Base-by-base conservation (phyloP, 2,888 invertebrate genomes). In the Agrotis exclamationis region DNA sequence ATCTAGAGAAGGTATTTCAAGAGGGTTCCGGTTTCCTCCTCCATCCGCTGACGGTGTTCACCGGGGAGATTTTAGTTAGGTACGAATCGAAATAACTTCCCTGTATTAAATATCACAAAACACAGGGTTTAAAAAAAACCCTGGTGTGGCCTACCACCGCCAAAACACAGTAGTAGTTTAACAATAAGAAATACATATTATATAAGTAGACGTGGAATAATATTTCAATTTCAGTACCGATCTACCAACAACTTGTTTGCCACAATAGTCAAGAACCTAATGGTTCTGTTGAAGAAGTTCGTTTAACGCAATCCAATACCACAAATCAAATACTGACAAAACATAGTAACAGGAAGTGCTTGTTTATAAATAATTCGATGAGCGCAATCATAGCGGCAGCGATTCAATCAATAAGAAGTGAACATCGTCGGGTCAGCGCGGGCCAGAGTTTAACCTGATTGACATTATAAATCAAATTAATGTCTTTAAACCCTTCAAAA, bases 401-500 rank as follows among this genome's bases (percentile, higher is more conserved):
- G 59, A 80, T 79, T 85, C 87, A 84, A 86, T 86, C 86, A 80
- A 83, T 82, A 82, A 72, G 64, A 74, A 28, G 63, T 39, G 63
- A 7, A 69, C 83, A 62, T 70, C 66, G 70, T 39, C 57, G 75
- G 86, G 81, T 83, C 81, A 79, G 79, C 76, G 79, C 73, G 77
- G 85, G 85, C 68, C 89, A 82, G 73, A 83, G 86, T 87, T 86
- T 85, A 89, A 88, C 83, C 79, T 75, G 82, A 88, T 90, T 90
- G 88, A 88, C 85, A 79, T 85, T 77, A 83, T 71, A 82, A 76
- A 70, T 79, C 66, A 76, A 59, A 79, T 81, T 73, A 45, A 75
- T 67, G 76, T 74, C 71, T 69, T 44, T 71, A 65, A 76, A 67
- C 76, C 80, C 74, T 77, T 76, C 72, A 57, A 65, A 54, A 51